Conservation (phyloP, 2,888 invertebrate species). For the Petrolisthes manimaculis region DNA sequence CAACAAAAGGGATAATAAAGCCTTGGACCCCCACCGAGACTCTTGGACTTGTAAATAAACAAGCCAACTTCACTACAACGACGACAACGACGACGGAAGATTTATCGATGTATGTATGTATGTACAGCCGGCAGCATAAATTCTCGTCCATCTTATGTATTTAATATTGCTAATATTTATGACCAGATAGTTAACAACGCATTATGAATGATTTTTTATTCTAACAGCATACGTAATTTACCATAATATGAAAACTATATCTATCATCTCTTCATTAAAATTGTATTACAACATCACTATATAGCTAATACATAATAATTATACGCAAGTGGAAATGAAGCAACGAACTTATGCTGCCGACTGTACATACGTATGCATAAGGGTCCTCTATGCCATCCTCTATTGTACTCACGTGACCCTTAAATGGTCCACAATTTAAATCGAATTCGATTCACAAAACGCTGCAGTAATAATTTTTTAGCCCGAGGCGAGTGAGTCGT, state of each 20-base stretch:
- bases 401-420: slow-evolving; percentile 3
- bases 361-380: neutral
- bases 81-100: neutral
- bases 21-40: neutral
- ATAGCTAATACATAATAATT: no score
- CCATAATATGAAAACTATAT: no score
- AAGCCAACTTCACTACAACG: neutral
- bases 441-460: slow-evolving; percentile 40
- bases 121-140: neutral
- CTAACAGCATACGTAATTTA: no score
- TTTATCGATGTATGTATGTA: slow-evolving; percentile 31
- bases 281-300: no score
- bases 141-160: no score
- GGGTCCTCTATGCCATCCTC: neutral
- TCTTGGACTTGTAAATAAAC: slow-evolving; percentile 23
- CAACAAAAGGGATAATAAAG: slow-evolving; percentile 3
- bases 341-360: no score
- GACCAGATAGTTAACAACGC: no score
- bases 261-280: no score
- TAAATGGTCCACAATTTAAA: slow-evolving; percentile 47
- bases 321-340: no score
- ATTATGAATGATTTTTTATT: no score
- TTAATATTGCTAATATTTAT: no score
- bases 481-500: slow-evolving; percentile 22
- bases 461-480: slow-evolving; percentile 28